Base-by-base conservation (phyloP, 2,888 invertebrate species). In the Ectemnius continuus region DNA sequence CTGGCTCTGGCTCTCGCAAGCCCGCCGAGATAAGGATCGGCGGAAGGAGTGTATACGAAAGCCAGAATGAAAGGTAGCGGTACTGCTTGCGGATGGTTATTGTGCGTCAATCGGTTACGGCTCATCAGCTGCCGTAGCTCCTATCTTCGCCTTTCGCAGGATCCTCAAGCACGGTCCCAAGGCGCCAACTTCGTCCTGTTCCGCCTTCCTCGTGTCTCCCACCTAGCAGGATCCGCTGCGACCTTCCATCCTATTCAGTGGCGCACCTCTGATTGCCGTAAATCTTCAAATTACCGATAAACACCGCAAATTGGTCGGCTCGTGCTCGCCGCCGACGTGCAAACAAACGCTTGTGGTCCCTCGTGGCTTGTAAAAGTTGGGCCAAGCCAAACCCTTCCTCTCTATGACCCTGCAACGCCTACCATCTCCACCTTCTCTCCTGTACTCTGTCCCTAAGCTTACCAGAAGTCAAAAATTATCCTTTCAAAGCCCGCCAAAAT, bases 51-150 rank as follows among this genome's bases (percentile, higher is more conserved):
- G 81, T 81, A 81, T 77, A 79, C 58, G 64, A 69, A 75, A 79
- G 70, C 79, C 76, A 83, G 84, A 84, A 84, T 81, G 83, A 82
- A 77, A 85, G 81, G 85, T 88, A 90, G 87, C 88, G 88, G 88
- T 89, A 88, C 88, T 82, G 85, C 84, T 86, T 86, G 84, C 86
- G 84, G 85, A 88, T 84, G 86, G 85, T 89, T 88, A 88, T 89
- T 89, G 89, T 88, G 79, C 80, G 83, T 81, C 81, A 79, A 87
- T 89, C 87, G 88, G 89, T 87, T 86, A 88, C 86, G 87, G 88
- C 87, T 88, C 88, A 87, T 89, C 89, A 87, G 86, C 79, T 85
- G 85, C 81, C 78, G 84, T 78, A 87, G 79, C 82, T 81, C 78
- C 82, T 84, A 80, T 80, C 84, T 84, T 76, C 70, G 76, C 70